phyloP scores from a whole-genome alignment of 2,888 invertebrate genomes.

The Sisyra terminalis region DNA sequence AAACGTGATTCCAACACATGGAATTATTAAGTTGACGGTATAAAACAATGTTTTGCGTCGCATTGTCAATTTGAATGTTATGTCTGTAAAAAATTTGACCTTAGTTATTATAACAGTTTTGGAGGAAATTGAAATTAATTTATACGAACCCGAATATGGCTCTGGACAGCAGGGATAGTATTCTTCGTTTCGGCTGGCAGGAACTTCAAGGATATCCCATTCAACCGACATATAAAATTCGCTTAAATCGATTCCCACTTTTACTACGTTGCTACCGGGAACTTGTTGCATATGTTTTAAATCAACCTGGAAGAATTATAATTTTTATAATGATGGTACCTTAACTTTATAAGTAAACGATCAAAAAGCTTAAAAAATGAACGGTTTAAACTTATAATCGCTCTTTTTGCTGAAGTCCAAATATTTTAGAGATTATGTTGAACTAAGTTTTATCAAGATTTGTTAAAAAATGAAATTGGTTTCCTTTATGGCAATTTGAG shows the following conservation, averaged over 20 bases:
- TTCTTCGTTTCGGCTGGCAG: conserved; percentile 79
- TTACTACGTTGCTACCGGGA: conserved; percentile 68
- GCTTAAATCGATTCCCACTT: conserved; percentile 79
- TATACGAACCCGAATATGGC: conserved; percentile 55
- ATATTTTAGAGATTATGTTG: too few species aligned
- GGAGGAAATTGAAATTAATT: too few species aligned
- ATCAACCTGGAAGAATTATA: conserved; percentile 55
- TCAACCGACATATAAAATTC: conserved; percentile 95
- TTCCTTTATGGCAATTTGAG: too few species aligned
- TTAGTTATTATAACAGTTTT: too few species aligned
- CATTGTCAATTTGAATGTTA: conserved; percentile 96
- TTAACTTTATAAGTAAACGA: too few species aligned
- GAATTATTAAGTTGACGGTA: conserved; percentile 89
- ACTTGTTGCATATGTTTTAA: conserved; percentile 74
- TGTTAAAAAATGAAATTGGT: too few species aligned
- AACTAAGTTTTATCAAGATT: too few species aligned
- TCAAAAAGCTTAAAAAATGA: too few species aligned
- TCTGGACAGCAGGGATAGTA: conserved; percentile 80
- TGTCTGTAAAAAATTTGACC: conserved; percentile 64
- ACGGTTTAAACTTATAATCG: too few species aligned
- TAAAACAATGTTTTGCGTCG: conserved; percentile 94
- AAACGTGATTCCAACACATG: conserved; percentile 94
- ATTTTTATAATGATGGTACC: too few species aligned
- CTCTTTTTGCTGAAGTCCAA: too few species aligned
- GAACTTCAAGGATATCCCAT: conserved; percentile 94